Conservation (phyloP, 2,888 invertebrate genomes). For the Scaeva pyrastri region DNA sequence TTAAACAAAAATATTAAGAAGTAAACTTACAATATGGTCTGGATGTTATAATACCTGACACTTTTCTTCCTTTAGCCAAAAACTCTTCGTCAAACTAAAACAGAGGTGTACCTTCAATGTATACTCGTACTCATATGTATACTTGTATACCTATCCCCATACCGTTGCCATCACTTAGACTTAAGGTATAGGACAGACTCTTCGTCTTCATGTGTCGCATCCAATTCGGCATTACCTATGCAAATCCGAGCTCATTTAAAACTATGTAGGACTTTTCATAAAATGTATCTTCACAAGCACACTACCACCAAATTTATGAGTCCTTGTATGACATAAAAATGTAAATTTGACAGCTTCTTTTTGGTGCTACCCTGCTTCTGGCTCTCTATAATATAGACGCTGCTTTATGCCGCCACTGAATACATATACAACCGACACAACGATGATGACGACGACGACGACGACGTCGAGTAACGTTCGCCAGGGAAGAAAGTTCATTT, state of each 20-base stretch:
- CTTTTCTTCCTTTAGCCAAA: conserved; percentile 28
- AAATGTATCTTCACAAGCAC: conserved; percentile 55
- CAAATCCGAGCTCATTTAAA: conserved; percentile 74
- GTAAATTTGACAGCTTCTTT: conserved; percentile 70
- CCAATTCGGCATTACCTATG: conserved; percentile 68
- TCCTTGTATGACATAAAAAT: conserved; percentile 74
- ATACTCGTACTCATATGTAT: conserved; percentile 13
- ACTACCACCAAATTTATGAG: conserved; percentile 65
- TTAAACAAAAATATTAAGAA: conserved; percentile 27
- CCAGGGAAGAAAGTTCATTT: conserved; percentile 60
- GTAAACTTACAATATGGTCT: conserved; percentile 60
- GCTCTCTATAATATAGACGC: not conserved
- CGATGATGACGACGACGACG: not conserved
- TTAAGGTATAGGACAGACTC: not conserved
- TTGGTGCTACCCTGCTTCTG: conserved; percentile 23
- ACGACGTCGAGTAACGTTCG: not conserved
- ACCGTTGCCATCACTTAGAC: not conserved
- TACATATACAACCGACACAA: conserved; percentile 19
- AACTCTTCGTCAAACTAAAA: conserved; percentile 39
- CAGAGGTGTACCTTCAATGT: conserved; percentile 42
- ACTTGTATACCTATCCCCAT: conserved; percentile 19
- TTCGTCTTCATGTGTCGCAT: conserved; percentile 45
- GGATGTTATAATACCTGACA: conserved; percentile 50
- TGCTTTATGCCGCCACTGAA: conserved; percentile 22
- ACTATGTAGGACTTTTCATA: conserved; percentile 73